A percentile compares a stretch with the other conserved stretches of the same genome.
phyloP scores from a whole-genome alignment of 1,140 invertebrate genomes.

The Chironomus striatipennis region DNA sequence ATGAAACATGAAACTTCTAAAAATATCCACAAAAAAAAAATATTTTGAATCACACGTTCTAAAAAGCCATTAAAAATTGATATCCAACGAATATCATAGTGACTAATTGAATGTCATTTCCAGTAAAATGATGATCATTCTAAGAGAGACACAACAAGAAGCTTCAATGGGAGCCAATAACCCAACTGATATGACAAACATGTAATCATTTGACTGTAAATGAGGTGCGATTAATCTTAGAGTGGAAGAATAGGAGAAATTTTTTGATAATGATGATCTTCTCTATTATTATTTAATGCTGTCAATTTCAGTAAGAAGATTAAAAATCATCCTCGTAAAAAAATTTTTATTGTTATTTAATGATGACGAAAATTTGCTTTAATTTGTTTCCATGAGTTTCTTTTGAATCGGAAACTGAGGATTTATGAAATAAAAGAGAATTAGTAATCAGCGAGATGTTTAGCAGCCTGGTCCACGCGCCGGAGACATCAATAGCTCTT shows the following conservation, averaged over 20 bases:
- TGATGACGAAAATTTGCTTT: too few relatives aligned
- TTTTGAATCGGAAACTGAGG: too few relatives aligned
- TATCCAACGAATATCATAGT: background rate
- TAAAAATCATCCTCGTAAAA: too few relatives aligned
- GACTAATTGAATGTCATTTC: background rate
- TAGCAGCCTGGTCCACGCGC: too few relatives aligned
- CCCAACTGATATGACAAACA: background rate
- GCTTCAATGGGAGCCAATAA: background rate
- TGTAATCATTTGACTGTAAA: constrained; percentile 19
- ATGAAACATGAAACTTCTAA: too few relatives aligned
- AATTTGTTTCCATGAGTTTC: too few relatives aligned
- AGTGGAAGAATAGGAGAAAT: background rate
- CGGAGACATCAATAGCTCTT: too few relatives aligned
- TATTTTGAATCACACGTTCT: background rate
- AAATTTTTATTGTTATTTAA: too few relatives aligned
- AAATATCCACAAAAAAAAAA: too few relatives aligned
- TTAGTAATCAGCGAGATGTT: too few relatives aligned
- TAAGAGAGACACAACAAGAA: background rate
- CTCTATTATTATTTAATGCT: background rate
- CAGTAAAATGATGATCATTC: background rate
- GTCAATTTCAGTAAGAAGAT: too few relatives aligned
- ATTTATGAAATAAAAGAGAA: too few relatives aligned
- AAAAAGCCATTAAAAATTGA: background rate
- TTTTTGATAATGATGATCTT: constrained; percentile 1
- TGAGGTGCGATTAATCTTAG: constrained; percentile 4